A percentile compares a stretch with the other conserved stretches of the same genome.
These are phyloP conservation scores for Rhadinocentrus ornatus DNA, from an alignment of 2,797 vertebrate species.

Conservation along the genomic window DNA sequence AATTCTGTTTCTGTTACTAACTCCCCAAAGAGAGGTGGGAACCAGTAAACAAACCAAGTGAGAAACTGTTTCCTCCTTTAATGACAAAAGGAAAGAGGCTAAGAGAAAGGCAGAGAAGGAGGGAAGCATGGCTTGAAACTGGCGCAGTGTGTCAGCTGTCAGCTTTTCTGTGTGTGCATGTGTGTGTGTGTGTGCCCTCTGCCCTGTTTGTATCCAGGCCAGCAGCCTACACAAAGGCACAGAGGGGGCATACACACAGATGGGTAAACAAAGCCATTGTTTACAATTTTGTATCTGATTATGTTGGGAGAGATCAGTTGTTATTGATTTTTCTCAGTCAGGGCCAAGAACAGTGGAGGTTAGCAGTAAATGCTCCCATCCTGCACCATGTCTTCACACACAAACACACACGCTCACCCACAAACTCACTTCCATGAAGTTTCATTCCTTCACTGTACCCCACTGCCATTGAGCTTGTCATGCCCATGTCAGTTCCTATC, in stretches of 20 bases:
- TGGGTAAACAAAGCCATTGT: constrained; percentile 93
- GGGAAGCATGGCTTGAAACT: constrained; percentile 53
- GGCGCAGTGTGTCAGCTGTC: constrained; percentile 74
- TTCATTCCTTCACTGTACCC: constrained; percentile 63
- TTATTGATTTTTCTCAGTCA: constrained; percentile 93
- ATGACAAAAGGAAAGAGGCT: constrained; percentile 74
- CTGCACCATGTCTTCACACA: constrained; percentile 59
- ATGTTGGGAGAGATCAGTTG: constrained; percentile 89
- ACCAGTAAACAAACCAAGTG: constrained; percentile 82
- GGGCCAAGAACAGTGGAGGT: constrained; percentile 83
- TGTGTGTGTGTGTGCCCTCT: constrained; percentile 54
- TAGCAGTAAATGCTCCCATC: constrained; percentile 85
- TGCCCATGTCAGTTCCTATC: constrained; percentile 97
- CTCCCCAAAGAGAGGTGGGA: constrained; percentile 81
- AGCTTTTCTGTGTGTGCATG: constrained; percentile 35
- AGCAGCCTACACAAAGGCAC: constrained; percentile 68
- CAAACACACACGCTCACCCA: constrained; percentile 30
- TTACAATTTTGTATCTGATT: constrained; percentile 93
- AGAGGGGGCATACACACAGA: constrained; percentile 68
- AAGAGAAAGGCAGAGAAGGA: constrained; percentile 56
- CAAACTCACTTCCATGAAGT: constrained; percentile 47
- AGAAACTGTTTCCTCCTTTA: constrained; percentile 77
- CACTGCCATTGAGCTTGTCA: constrained; percentile 92
- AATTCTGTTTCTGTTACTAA: constrained; percentile 79
- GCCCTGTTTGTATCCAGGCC: constrained; percentile 72